Conservation (phyloP, 2,888 invertebrate genomes). For the Pandemis corylana region DNA sequence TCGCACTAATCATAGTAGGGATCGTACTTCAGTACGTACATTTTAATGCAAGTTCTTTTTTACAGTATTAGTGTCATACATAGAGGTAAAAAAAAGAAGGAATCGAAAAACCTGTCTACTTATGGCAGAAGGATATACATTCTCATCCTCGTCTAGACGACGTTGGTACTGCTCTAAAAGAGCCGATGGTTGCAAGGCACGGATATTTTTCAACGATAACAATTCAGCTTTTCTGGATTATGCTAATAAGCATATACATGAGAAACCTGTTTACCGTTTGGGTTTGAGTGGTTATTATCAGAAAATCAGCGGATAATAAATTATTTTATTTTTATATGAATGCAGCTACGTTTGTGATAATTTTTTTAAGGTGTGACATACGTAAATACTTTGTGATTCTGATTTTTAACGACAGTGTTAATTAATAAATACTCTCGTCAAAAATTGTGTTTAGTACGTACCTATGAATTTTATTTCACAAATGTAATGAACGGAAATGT, state of each 20-base stretch:
- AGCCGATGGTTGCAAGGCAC: constrained; percentile 11
- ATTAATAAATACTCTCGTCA: too few species aligned
- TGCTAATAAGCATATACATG: constrained; percentile 10
- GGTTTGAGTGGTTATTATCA: neutral
- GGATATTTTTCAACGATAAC: constrained; percentile 17
- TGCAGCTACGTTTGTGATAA: neutral
- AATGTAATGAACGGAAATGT: too few species aligned
- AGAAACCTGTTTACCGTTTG: constrained; percentile 10
- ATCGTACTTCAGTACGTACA: too few species aligned
- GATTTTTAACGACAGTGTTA: too few species aligned
- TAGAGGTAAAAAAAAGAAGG: neutral
- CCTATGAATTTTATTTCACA: too few species aligned
- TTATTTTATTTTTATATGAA: neutral
- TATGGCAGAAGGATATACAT: constrained; percentile 13
- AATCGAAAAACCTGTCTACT: too few species aligned
- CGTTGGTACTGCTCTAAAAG: constrained; percentile 31
- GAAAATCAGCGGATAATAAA: constrained; percentile 9
- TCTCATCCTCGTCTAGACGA: neutral
- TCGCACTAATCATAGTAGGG: too few species aligned
- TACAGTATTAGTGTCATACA: constrained; percentile 22
- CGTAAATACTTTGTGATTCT: too few species aligned
- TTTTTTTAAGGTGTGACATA: neutral
- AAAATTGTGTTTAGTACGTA: too few species aligned
- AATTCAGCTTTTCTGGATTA: constrained; percentile 3
- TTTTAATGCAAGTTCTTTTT: neutral